Percentiles rank a stretch among this genome's conserved stretches.
Conservation (phyloP, 1,140 invertebrate genomes). For the Glomeris maerens region DNA sequence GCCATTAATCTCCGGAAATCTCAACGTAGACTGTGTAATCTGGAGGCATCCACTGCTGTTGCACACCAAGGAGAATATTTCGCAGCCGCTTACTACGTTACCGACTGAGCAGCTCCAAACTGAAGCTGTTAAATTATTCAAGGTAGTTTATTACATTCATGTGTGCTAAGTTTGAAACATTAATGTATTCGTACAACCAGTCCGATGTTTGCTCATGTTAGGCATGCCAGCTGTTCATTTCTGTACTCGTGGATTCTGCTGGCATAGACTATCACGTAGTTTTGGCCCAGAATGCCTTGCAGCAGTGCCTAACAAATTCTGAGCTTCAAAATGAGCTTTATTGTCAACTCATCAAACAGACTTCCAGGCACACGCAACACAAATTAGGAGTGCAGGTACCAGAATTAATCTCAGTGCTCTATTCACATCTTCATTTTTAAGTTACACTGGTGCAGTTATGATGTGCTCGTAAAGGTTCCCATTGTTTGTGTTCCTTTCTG, state of each 20-base stretch:
- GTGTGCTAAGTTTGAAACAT: neutral
- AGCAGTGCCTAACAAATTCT: conserved; percentile 70
- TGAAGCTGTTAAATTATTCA: conserved; percentile 87
- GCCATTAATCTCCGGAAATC: conserved; percentile 14
- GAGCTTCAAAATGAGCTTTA: conserved; percentile 85
- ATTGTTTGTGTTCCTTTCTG: no score
- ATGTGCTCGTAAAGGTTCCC: no score
- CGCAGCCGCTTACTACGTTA: conserved; percentile 67
- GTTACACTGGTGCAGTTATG: no score
- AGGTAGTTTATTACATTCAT: conserved; percentile 40
- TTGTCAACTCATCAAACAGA: conserved; percentile 81
- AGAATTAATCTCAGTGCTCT: no score
- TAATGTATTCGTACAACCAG: neutral
- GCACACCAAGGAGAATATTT: conserved; percentile 78
- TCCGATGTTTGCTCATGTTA: conserved; percentile 33
- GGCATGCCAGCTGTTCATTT: conserved; percentile 88
- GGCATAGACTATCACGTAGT: conserved; percentile 92
- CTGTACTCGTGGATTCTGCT: conserved; percentile 79
- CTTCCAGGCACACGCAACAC: conserved; percentile 67
- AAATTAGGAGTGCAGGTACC: conserved; percentile 85
- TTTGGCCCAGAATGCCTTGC: conserved; percentile 81
- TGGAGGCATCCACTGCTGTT: conserved; percentile 85
- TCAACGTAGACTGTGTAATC: conserved; percentile 59
- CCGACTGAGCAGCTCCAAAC: conserved; percentile 67
- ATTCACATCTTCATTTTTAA: no score